These are phyloP conservation scores for Eutolmus rufibarbis DNA, from an alignment of 2,888 invertebrate genomes.

Conservation along the genomic window DNA sequence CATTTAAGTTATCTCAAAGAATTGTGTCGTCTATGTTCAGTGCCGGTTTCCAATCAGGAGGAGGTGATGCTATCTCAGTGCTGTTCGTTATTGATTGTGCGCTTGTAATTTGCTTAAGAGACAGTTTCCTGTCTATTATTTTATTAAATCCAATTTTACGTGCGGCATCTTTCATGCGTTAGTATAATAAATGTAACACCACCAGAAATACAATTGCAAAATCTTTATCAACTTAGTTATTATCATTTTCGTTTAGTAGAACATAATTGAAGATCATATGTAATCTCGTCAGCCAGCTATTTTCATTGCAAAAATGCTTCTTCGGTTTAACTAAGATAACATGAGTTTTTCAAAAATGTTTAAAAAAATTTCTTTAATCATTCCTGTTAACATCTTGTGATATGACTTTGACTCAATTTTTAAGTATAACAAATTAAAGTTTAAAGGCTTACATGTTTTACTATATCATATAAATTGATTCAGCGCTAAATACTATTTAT, in stretches of 20 bases:
- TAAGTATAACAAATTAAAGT: no score
- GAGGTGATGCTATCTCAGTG: not conserved
- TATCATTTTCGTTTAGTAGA: not conserved
- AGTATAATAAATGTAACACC: not conserved
- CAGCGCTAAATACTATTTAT: no score
- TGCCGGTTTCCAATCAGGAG: not conserved
- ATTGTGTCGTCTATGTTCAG: not conserved
- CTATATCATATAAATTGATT: no score
- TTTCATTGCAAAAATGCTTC: not conserved
- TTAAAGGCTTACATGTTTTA: no score
- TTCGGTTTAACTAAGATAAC: not conserved
- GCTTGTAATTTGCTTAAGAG: conserved; percentile 7
- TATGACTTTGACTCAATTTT: no score
- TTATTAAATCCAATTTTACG: conserved; percentile 15
- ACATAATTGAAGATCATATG: not conserved
- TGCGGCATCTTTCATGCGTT: not conserved
- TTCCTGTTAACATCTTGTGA: no score
- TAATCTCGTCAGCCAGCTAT: not conserved
- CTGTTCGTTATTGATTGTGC: not conserved
- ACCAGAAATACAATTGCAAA: not conserved
- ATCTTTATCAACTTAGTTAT: not conserved
- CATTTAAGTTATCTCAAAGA: not conserved
- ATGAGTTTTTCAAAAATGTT: not conserved
- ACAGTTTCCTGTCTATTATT: conserved; percentile 29
- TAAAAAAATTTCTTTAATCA: not conserved